Evolutionary conservation across 1,140 invertebrate species (phyloP), one percentile per base, ranked within the genome.

Genomic region (Asbolus verrucosus): DNA sequence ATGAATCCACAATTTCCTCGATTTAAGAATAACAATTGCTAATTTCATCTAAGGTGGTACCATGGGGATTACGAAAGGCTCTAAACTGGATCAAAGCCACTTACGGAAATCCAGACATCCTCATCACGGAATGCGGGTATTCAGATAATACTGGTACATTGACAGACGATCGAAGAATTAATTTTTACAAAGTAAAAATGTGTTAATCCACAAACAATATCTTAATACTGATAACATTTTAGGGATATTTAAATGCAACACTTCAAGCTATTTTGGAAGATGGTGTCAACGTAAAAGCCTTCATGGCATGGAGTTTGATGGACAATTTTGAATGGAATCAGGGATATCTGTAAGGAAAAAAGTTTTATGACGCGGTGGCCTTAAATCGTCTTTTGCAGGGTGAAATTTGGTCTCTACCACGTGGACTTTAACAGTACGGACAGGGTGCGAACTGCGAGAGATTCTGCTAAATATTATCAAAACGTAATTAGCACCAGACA

Each of bases 291-390:
- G 85, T 94, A 0, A 78, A 82, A 9, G 89, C 84, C 0, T 94
- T 93, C 73, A 87, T 88, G 0, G 82, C 87, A 36, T 94, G 92
- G 92, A 90, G 88, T 69, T 77, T 94, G 0, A 81, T 94, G 71
- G 92, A 94, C 69, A 94, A 92, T 79, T 93, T 93, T 77, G 92
- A 94, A 81, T 94, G 92, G 92, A 78, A 79, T 0, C 77, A 74
- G n/a, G 89, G 89, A 41, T 90, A 85, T 70, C 83, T 79, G 88
- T 91, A 80, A 88, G 85, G 3, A 63, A 72, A n/a, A n/a, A n/a
- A n/a, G n/a, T 71, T 50, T 11, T 39, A 31, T 33, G 24, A 27
- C n/a, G 27, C 8, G 13, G n/a, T 5, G 11, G 14, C 16, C 9
- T 13, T 36, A 9, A 33, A 21, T 71, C 36, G 60, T 70, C 43